Conservation (phyloP, 2,888 invertebrate species). For the Eristalinus aeneus region DNA sequence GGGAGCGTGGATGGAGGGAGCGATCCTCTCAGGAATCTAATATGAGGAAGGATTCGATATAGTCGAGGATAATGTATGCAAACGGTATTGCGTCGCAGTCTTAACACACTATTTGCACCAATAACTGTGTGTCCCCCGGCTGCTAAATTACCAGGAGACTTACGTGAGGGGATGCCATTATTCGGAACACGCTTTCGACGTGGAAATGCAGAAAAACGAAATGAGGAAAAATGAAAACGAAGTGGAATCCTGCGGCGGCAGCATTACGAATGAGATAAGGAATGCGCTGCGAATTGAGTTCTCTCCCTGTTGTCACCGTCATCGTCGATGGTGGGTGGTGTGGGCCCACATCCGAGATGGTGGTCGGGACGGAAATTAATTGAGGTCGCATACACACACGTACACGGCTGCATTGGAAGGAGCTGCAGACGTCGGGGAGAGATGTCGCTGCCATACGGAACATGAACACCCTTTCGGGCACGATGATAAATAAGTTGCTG, state of each 20-base stretch:
- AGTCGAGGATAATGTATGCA: slow-evolving; percentile 27
- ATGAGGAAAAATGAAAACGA: background rate
- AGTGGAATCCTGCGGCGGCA: background rate
- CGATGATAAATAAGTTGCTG: background rate
- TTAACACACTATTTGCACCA: slow-evolving; percentile 40
- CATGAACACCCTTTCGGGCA: background rate
- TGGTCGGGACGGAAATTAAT: slow-evolving; percentile 22
- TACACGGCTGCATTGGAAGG: background rate
- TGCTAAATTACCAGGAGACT: slow-evolving; percentile 33
- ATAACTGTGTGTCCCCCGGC: slow-evolving; percentile 1
- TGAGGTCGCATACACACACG: background rate
- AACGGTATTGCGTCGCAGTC: slow-evolving; percentile 29
- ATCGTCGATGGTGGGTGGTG: background rate
- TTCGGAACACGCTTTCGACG: slow-evolving; percentile 44
- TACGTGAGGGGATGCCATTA: slow-evolving; percentile 44
- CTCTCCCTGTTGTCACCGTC: background rate
- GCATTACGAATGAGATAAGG: slow-evolving; percentile 6
- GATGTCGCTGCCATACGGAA: background rate
- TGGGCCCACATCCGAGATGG: background rate
- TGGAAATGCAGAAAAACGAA: slow-evolving; percentile 12
- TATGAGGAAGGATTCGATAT: slow-evolving; percentile 19
- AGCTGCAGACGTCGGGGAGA: background rate
- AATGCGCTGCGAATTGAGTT: background rate
- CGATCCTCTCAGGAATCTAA: slow-evolving; percentile 11
- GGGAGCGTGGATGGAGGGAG: too few relatives aligned